These are phyloP conservation scores for Drosophila siamana DNA, from an alignment of 2,888 invertebrate genomes.

Conservation along the genomic window DNA sequence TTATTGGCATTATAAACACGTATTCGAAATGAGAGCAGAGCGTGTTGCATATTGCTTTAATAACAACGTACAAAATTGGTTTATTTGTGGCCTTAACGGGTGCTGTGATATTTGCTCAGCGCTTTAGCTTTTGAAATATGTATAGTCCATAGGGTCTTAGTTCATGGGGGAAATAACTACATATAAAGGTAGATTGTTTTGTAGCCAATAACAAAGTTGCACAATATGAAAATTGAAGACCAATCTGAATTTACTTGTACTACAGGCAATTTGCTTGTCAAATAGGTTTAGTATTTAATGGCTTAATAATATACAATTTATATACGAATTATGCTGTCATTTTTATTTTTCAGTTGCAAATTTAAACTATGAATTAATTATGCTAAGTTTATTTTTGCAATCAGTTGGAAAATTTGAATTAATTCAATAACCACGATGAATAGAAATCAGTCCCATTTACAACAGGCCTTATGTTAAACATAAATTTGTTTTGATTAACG, in stretches of 20 bases:
- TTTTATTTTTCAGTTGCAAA: background rate
- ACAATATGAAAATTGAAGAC: background rate
- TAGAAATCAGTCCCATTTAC: too few relatives aligned
- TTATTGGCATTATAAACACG: constrained; percentile 78
- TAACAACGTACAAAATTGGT: constrained; percentile 69
- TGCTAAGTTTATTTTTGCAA: too few relatives aligned
- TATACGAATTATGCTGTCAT: too few relatives aligned
- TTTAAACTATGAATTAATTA: too few relatives aligned
- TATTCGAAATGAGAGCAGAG: constrained; percentile 49
- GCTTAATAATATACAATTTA: too few relatives aligned
- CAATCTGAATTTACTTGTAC: background rate
- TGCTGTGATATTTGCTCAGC: constrained; percentile 39
- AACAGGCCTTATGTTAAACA: too few relatives aligned
- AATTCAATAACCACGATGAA: too few relatives aligned
- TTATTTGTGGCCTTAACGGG: constrained; percentile 68
- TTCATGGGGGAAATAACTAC: background rate
- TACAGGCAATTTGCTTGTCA: too few relatives aligned
- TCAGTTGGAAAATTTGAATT: too few relatives aligned
- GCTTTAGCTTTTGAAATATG: constrained; percentile 8
- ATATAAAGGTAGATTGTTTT: background rate
- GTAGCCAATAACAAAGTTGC: background rate
- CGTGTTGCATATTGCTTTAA: constrained; percentile 55
- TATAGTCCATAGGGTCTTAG: constrained; percentile 12
- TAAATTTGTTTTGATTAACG: too few relatives aligned
- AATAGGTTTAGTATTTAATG: background rate